Conservation (phyloP, 2,888 invertebrate genomes). For the Eupithecia inturbata region DNA sequence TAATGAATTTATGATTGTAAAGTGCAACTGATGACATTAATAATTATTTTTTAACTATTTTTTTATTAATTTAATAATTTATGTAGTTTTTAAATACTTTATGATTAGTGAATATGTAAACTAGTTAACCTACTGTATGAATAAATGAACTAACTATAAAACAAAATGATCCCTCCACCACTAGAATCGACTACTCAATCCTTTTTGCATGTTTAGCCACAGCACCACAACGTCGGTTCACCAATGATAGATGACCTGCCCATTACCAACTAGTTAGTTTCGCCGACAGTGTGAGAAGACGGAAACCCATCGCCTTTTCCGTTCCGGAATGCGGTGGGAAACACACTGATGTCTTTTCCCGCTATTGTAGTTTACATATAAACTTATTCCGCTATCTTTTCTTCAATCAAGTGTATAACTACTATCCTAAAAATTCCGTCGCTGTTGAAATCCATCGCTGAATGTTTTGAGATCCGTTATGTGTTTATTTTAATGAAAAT, state of each 20-base stretch:
- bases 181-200: neutral
- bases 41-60: too few relatives aligned
- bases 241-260: constrained; percentile 22
- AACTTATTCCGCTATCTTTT: constrained; percentile 55
- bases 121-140: too few relatives aligned
- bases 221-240: constrained; percentile 3
- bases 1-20: too few relatives aligned
- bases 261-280: constrained; percentile 27
- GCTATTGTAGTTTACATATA: constrained; percentile 28
- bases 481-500: neutral
- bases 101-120: too few relatives aligned
- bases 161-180: neutral
- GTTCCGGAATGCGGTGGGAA: constrained; percentile 63
- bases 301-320: constrained; percentile 51
- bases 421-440: neutral
- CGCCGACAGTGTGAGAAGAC: constrained; percentile 45
- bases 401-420: neutral
- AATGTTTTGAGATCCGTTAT: neutral
- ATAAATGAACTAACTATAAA: too few relatives aligned
- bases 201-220: neutral
- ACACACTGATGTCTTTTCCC: constrained; percentile 28
- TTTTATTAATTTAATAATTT: too few relatives aligned
- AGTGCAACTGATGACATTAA: too few relatives aligned
- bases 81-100: too few relatives aligned
- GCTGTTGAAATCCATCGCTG: neutral